Evolutionary conservation across 2,113 vertebrate species (phyloP), one percentile per base, ranked within the genome.

Genomic region (Brachyistius frenatus): DNA sequence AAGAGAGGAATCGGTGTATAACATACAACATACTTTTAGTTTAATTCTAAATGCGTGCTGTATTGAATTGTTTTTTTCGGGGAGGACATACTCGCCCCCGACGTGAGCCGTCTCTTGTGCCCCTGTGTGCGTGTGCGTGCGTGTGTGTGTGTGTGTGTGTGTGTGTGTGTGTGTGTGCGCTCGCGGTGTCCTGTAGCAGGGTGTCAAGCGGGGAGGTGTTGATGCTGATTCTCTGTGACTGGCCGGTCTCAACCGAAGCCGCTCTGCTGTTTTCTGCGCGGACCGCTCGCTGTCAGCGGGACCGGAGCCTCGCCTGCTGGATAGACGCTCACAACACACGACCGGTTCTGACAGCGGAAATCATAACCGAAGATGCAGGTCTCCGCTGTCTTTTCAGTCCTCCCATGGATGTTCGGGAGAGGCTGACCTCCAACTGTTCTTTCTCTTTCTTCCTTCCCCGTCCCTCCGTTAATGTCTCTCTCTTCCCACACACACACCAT

Each of bases 151-250:
- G 46, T 49, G 46, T 14, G 46, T 49, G 11, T 50, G 31, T 54
- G 33, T 57, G 46, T 33, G 14, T 31, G 30, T 64, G 61, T 82
- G 0, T 63, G 15, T 69, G 44, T 79, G 73, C 60, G 62, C 73
- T 36, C 4, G 44, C 30, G 61, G 46, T 72, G 44, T 63, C 64
- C 56, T 77, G 61, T 72, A 52, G 75, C 64, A 56, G 54, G 60
- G 57, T 8, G 71, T 81, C 78, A 74, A 66, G 62, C 23, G 64
- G 61, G 36, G 68, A 72, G 67, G 73, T 65, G 67, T 32, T 88
- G 86, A 86, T 73, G 70, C 49, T 83, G 65, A 86, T 86, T 68
- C 37, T 58, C 14, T 3, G 36, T 70, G 83, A 82, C 73, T 4
- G 49, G 56, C 37, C 31, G 7, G 46, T 72, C 66, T 76, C 81